phyloP scores from a whole-genome alignment of 2,888 invertebrate species.

The Drosophila longiperda region DNA sequence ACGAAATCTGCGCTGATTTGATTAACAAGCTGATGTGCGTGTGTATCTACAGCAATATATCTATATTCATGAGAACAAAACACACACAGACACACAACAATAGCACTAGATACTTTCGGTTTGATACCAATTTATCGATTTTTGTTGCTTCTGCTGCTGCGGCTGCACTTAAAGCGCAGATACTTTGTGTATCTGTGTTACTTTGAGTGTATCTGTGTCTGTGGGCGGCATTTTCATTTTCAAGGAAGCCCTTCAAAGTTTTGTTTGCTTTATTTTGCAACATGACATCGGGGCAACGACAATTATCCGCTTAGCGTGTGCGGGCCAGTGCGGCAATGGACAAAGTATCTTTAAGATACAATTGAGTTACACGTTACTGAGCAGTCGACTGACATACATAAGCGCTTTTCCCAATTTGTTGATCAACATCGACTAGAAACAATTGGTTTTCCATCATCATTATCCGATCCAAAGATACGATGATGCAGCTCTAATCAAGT shows the following conservation, averaged over 20 bases:
- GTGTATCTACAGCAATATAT: slow-evolving; percentile 28
- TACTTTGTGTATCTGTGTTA: slow-evolving; percentile 39
- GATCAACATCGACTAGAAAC: slow-evolving; percentile 57
- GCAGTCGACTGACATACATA: slow-evolving; percentile 53
- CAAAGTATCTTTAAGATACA: slow-evolving; percentile 75
- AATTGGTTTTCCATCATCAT: slow-evolving; percentile 65
- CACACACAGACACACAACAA: neutral
- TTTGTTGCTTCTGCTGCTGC: slow-evolving; percentile 23
- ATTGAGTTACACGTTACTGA: slow-evolving; percentile 56
- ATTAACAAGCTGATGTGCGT: slow-evolving; percentile 51
- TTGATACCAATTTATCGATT: slow-evolving; percentile 66
- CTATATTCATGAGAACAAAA: slow-evolving; percentile 22
- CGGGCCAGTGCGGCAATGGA: slow-evolving; percentile 70
- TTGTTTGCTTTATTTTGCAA: slow-evolving; percentile 75
- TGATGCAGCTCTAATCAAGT: slow-evolving; percentile 38
- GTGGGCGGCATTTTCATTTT: slow-evolving; percentile 57
- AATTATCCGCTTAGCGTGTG: slow-evolving; percentile 76
- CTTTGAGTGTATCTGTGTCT: slow-evolving; percentile 19
- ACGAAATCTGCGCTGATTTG: slow-evolving; percentile 51
- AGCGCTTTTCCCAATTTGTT: slow-evolving; percentile 66
- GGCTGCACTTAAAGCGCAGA: slow-evolving; percentile 38
- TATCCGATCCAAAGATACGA: slow-evolving; percentile 29
- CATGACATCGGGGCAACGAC: slow-evolving; percentile 53
- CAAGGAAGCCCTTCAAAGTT: slow-evolving; percentile 80
- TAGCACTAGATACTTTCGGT: slow-evolving; percentile 30